A percentile compares a stretch with the other conserved stretches of the same genome.
Evolutionary conservation across 2,113 vertebrate genomes (phyloP).

Genomic region (Labeo catla): DNA sequence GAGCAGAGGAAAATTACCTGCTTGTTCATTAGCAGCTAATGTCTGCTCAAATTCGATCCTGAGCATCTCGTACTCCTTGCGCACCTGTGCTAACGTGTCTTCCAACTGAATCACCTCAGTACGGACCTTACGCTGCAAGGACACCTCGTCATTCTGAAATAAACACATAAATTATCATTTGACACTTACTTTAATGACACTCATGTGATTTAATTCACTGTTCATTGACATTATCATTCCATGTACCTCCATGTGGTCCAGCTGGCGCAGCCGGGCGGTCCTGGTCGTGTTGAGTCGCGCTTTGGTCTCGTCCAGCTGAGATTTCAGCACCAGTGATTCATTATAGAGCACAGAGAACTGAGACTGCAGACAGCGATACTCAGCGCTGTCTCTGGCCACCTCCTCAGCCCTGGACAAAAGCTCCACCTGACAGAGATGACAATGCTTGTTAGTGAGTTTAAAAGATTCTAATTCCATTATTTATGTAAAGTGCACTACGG

Average conservation of each 20-base stretch:
- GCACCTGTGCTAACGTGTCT: constrained; percentile 94
- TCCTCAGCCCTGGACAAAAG: constrained; percentile 86
- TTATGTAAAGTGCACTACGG: not conserved
- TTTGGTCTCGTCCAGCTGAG: constrained; percentile 92
- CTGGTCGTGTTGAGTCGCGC: constrained; percentile 90
- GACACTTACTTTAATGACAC: not conserved
- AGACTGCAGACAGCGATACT: constrained; percentile 96
- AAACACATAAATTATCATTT: not conserved
- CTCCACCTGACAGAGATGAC: constrained; percentile 76
- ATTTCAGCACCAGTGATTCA: constrained; percentile 92
- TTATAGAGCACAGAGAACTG: constrained; percentile 98
- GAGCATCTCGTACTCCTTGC: constrained; percentile 98
- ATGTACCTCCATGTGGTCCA: constrained; percentile 92
- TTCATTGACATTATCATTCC: not conserved
- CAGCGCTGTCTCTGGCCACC: constrained; percentile 89
- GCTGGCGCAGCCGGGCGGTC: constrained; percentile 88
- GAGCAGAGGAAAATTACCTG: constrained; percentile 75
- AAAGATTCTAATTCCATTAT: not conserved
- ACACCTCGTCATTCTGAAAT: constrained; percentile 90
- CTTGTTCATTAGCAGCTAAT: constrained; percentile 96
- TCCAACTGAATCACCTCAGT: constrained; percentile 98
- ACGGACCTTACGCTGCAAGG: constrained; percentile 93
- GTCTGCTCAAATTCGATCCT: constrained; percentile 98
- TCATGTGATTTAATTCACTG: not conserved
- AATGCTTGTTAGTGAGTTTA: not conserved